These are phyloP conservation scores for Narcine bancroftii DNA, from an alignment of 2,113 vertebrate genomes.

Conservation along the genomic window DNA sequence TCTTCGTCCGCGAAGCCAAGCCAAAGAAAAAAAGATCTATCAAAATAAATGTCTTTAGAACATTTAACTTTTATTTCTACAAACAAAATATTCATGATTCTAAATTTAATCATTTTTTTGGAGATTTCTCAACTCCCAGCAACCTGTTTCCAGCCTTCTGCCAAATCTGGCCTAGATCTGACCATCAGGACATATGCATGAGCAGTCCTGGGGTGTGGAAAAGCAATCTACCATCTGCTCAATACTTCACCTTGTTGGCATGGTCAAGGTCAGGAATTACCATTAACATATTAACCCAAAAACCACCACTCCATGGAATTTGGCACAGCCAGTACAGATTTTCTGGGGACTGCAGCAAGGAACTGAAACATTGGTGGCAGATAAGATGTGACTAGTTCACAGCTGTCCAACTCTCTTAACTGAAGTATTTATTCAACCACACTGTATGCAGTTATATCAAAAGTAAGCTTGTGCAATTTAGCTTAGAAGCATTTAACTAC, in stretches of 20 bases:
- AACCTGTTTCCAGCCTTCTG: conserved; percentile 15
- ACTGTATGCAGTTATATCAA: too few species aligned
- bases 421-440: neutral
- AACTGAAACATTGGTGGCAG: neutral
- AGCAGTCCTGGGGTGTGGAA: neutral
- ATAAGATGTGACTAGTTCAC: neutral
- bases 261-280: conserved; percentile 8
- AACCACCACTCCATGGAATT: neutral
- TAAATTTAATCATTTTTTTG: neutral
- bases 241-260: conserved; percentile 13
- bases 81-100: neutral
- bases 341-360: neutral
- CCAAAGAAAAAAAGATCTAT: too few species aligned
- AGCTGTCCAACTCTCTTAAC: neutral
- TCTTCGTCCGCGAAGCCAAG: too few species aligned
- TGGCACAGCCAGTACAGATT: neutral
- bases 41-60: conserved; percentile 2
- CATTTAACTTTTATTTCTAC: neutral
- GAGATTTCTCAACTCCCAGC: neutral
- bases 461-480: neutral
- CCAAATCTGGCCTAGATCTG: conserved; percentile 28
- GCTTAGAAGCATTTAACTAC: neutral
- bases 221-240: conserved; percentile 15
- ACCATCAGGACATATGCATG: conserved; percentile 3
- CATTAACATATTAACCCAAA: neutral